A percentile compares a stretch with the other conserved stretches of the same genome.
Evolutionary conservation across 2,113 vertebrate genomes (phyloP).

Genomic region (Nibea coibor): DNA sequence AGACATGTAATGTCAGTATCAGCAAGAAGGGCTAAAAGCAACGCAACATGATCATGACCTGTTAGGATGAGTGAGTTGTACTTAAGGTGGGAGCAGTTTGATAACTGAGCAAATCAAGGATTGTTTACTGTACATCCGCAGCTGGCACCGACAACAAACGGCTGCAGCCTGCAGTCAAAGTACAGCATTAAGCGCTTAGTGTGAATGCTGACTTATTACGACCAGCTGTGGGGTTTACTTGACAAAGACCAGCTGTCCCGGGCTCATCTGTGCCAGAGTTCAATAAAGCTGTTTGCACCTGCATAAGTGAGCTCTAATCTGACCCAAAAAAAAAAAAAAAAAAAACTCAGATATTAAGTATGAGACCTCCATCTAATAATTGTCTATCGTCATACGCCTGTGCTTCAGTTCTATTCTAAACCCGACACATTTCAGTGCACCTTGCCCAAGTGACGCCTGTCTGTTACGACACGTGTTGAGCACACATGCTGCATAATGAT

Average conservation of each 20-base stretch:
- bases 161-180: conserved; percentile 29
- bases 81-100: conserved; percentile 15
- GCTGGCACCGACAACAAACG: conserved; percentile 26
- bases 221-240: conserved; percentile 32
- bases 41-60: neutral
- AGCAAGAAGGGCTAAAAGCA: neutral
- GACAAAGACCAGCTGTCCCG: conserved; percentile 3
- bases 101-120: conserved; percentile 9
- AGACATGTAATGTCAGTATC: neutral
- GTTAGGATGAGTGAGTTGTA: conserved; percentile 12
- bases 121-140: conserved; percentile 13
- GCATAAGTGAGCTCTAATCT: neutral
- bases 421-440: neutral
- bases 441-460: neutral
- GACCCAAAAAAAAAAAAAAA: neutral
- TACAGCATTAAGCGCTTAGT: conserved; percentile 35
- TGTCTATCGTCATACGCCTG: neutral
- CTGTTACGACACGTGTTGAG: neutral
- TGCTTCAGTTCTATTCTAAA: neutral
- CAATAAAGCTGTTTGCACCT: conserved; percentile 23
- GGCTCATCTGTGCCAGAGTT: neutral
- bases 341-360: neutral
- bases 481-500: conserved; percentile 7
- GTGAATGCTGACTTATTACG: conserved; percentile 32
- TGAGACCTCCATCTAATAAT: neutral